Base-by-base conservation (phyloP, 2,113 vertebrate genomes). In the Todiramphus chloris region DNA sequence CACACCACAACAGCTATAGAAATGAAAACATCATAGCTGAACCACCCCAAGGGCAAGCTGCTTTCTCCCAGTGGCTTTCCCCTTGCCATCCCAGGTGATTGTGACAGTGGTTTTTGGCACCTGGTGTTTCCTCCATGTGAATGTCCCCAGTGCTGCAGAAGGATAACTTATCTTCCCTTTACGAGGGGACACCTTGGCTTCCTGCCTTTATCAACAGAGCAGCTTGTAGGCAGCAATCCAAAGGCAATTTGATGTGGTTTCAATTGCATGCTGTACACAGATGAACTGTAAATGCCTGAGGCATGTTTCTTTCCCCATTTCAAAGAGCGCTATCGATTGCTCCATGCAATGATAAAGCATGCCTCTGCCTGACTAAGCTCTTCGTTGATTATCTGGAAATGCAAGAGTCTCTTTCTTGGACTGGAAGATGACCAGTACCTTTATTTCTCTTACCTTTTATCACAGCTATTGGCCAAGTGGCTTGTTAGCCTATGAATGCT, bases 191-290 rank as follows among this genome's bases (percentile, higher is more conserved):
- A 48, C 69, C 44, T 91, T 96, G 95, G 95, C 93, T 87, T 73
- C 67, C 78, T 83, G 84, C 91, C 95, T 96, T 73, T 84, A 44
- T 89, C 91, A 87, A 78, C 96, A 94, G 83, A 89, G 88, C 51
- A 75, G 83, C 62, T 96, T 0, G 0, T 48, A 80, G 92, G 95
- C 96, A 94, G 88, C 69, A 39, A 41, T 95, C 92, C 96, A 94
- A 90, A 89, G 69, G 44, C 89, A 69, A 89, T 87, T 91, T 60
- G 89, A 85, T 84, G 94, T 1, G 69, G 83, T 81, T 96, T 95
- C 91, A 78, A 72, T 64, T 10, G 25, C 30, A 60, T 5, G 7
- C 85, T 53, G 51, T 56, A 67, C 46, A 24, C 79, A 64, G 76
- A 80, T 37, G 82, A 87, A 87, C 53, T 72, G 81, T 75, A 89